Conservation (phyloP, 30 jellyfish, hydroid and myxozoan genomes). For the Catostylus mosaicus region DNA sequence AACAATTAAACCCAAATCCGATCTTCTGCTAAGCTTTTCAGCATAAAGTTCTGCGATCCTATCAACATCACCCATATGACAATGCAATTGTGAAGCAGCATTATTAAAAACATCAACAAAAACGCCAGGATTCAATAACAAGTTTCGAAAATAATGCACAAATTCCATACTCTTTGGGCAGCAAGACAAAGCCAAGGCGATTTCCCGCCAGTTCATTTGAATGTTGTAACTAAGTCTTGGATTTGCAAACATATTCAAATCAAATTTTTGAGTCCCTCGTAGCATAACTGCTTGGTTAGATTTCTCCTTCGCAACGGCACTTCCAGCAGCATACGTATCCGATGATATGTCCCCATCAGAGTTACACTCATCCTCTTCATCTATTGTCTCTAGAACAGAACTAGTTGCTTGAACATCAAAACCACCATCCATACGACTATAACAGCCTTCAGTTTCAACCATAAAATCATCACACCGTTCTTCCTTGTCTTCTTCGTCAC, state of each 20-base stretch:
- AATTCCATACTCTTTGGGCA: slow-evolving; percentile 24
- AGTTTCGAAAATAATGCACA: slow-evolving; percentile 28
- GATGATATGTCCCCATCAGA: neutral
- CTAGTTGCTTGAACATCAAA: neutral
- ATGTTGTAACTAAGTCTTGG: neutral
- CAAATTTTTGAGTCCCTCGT: neutral
- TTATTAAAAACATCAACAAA: slow-evolving; percentile 48
- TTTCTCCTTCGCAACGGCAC: neutral
- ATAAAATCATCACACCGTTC: neutral
- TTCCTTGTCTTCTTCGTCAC: slow-evolving; percentile 9
- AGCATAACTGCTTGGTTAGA: neutral
- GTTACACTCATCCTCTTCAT: neutral
- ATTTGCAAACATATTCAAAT: neutral
- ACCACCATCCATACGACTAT: neutral
- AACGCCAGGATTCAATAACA: slow-evolving; percentile 51
- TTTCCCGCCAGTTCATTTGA: slow-evolving; percentile 42
- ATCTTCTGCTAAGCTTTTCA: slow-evolving; percentile 28
- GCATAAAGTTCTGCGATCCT: neutral
- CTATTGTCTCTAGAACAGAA: neutral
- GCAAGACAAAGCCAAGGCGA: slow-evolving; percentile 6
- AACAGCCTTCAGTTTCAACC: neutral
- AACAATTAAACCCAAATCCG: slow-evolving; percentile 34
- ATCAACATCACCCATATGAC: slow-evolving; percentile 6
- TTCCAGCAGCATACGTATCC: neutral
- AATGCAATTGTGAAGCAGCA: neutral